Evolutionary conservation across 2,113 vertebrate species (phyloP).

Genomic region (Salvelinus alpinus): DNA sequence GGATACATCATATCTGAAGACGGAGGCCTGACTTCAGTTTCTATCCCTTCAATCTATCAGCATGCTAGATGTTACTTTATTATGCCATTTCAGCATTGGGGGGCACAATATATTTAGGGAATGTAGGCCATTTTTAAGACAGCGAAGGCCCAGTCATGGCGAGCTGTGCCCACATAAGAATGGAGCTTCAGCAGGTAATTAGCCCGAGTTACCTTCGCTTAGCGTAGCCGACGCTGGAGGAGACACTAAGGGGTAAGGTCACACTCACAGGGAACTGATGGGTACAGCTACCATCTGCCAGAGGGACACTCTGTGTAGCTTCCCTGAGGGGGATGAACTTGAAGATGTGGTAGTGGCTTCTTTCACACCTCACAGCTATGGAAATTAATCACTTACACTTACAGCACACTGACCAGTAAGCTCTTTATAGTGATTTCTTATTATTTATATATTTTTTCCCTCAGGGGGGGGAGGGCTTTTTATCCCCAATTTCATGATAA

Average conservation of each 20-base stretch:
- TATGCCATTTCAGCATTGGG: too few relatives aligned
- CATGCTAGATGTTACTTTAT: too few relatives aligned
- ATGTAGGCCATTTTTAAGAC: neutral
- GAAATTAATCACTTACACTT: too few relatives aligned
- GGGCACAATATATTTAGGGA: too few relatives aligned
- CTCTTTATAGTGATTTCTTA: too few relatives aligned
- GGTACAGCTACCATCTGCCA: conserved; percentile 9
- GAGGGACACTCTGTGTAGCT: neutral
- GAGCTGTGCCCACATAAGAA: neutral
- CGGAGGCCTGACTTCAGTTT: too few relatives aligned
- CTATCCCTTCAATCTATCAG: too few relatives aligned
- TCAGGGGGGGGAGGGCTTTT: too few relatives aligned
- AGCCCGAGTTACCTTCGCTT: conserved; percentile 6
- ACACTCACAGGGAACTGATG: conserved; percentile 1
- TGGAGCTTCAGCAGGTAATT: neutral
- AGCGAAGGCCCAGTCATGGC: neutral
- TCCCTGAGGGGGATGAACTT: conserved; percentile 1
- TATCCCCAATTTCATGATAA: too few relatives aligned
- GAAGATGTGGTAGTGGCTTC: neutral
- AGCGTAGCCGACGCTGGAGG: neutral
- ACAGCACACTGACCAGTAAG: too few relatives aligned
- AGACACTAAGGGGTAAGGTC: conserved; percentile 1
- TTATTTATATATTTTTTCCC: too few relatives aligned
- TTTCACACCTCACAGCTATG: neutral
- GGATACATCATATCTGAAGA: too few relatives aligned